Base-by-base conservation (phyloP, 2,797 vertebrate genomes). In the Acanthurus tractus region DNA sequence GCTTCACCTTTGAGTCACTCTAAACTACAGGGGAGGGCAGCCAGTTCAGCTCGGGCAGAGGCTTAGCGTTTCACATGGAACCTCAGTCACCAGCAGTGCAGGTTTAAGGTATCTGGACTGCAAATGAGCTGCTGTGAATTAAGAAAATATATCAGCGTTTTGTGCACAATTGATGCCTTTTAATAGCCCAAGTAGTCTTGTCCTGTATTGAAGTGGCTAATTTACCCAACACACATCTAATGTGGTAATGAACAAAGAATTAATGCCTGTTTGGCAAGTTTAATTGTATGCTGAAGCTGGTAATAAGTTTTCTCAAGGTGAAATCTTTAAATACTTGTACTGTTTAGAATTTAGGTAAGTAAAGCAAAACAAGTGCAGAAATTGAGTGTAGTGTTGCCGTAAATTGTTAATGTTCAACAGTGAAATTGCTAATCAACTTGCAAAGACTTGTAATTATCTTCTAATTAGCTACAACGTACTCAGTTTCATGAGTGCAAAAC, bases 291-390 rank as follows among this genome's bases (percentile, higher is more conserved):
- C 94, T 95, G 75, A 92, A 95, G 94, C 94, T 96, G 81, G 81
- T 91, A 96, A 97, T 96, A 96, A 95, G 94, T 95, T 94, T 93
- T 94, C 96, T 95, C 96, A 94, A 95, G 95, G 95, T 96, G 95
- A 96, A 96, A 97, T 97, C 96, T 97, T 97, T 97, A 97, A 98
- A 96, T 97, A 97, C 96, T 95, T 94, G 93, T 90, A 87, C 96
- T 96, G 95, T 96, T 97, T 97, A 97, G 96, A 97, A 96, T 96
- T 96, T 96, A 95, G 93, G 93, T 96, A 92, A 96, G 95, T 96
- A 98, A 97, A 96, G 96, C 96, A 96, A 96, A 95, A 94, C 95
- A 94, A 95, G 94, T 93, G 93, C 81, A 83, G 74, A 88, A 91
- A 96, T 96, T 94, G 49, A 96, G 96, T 92, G 92, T 88, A 76